Evolutionary conservation across 2,113 vertebrate genomes (phyloP).

Genomic region (Noturus placidus): DNA sequence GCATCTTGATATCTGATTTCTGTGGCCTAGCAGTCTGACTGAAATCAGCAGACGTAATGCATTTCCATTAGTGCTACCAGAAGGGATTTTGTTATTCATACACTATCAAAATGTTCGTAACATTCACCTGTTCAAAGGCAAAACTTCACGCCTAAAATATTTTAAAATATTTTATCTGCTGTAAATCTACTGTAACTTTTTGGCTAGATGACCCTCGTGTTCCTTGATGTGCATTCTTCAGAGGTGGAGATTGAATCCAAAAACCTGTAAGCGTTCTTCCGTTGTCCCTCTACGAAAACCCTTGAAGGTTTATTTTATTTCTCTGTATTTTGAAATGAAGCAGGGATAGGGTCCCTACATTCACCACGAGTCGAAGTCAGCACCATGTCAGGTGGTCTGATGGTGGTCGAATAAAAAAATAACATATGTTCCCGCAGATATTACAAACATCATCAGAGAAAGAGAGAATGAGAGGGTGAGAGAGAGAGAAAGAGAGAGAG

Average conservation of each 20-base stretch:
- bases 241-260: not conserved
- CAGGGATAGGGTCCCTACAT: not conserved
- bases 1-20: slow-evolving; percentile 6
- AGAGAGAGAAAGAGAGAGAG: no score
- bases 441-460: not conserved
- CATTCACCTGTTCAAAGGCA: not conserved
- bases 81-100: not conserved
- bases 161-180: not conserved
- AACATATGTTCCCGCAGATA: no score
- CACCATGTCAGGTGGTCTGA: no score
- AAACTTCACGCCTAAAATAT: not conserved
- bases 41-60: not conserved
- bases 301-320: not conserved
- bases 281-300: not conserved
- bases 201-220: not conserved
- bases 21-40: not conserved
- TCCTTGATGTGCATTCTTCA: not conserved
- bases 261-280: not conserved
- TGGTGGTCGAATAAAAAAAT: no score
- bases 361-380: not conserved
- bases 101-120: not conserved
- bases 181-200: not conserved
- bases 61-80: not conserved
- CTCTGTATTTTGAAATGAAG: not conserved
- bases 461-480: no score